Conservation (phyloP, 2,113 vertebrate genomes). For the Cololabis saira region DNA sequence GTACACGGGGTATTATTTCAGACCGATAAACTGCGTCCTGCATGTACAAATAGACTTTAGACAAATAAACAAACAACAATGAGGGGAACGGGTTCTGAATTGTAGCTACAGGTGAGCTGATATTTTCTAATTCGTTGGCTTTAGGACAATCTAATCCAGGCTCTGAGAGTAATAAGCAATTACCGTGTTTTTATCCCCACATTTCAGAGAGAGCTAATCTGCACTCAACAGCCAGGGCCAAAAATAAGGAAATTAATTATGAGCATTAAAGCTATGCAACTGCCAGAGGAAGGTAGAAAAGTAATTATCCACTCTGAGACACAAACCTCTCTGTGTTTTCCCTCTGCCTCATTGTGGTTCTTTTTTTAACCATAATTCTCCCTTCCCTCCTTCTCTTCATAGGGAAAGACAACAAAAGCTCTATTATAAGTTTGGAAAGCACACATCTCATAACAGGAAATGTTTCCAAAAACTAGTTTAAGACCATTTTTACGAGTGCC, state of each 20-base stretch:
- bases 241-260: constrained; percentile 82
- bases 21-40: neutral
- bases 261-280: constrained; percentile 72
- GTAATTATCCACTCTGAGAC: constrained; percentile 74
- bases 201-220: constrained; percentile 73
- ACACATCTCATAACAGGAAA: neutral
- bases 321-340: constrained; percentile 46
- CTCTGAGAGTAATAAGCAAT: constrained; percentile 75
- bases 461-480: neutral
- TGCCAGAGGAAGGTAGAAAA: constrained; percentile 75
- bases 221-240: constrained; percentile 73
- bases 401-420: neutral
- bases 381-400: constrained; percentile 31
- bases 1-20: neutral
- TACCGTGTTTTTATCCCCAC: constrained; percentile 73
- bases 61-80: constrained; percentile 16
- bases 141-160: constrained; percentile 66
- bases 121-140: constrained; percentile 67
- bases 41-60: neutral
- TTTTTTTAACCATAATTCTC: constrained; percentile 30
- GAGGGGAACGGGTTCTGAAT: constrained; percentile 16
- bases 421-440: too few species aligned
- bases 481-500: too few species aligned
- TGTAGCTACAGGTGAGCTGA: constrained; percentile 70
- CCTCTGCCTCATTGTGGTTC: constrained; percentile 42